Base-by-base conservation (phyloP, 2,888 invertebrate species). In the Sarcophaga caerulescens region DNA sequence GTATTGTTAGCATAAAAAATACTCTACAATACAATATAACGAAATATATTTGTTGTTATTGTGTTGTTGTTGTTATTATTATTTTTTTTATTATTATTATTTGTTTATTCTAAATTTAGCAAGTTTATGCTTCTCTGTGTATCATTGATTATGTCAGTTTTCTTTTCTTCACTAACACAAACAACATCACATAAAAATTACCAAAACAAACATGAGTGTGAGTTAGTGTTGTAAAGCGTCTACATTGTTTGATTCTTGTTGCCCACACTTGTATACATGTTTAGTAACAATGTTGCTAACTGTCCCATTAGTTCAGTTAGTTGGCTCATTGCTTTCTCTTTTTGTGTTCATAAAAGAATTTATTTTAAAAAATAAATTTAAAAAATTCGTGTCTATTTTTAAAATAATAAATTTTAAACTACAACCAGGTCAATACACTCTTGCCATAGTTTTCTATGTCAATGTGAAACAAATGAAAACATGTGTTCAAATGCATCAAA, bases 221-320 rank as follows among this genome's bases (percentile, higher is more conserved):
- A 35, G 35, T 35, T 35, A 35, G 35, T 35, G 35, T 35, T 17
- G 59, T 52, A 52, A 23, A 59, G 25, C 35, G n/a, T 17, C 1
- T 2, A n/a, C 10, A 60, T 47, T 52, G 10, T 47, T 5, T 4
- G 5, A 47, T 21, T 73, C n/a, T 25, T 44, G 44, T 60, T 47
- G 25, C 10, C 19, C 12, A 19, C 2, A 45, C 44, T 80, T 45
- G 3, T 66, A 4, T 66, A 47, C 19, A 0, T 4, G 14, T 19
- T 85, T 87, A 44, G 69, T 3, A 45, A 14, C 1, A 0, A 0
- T 0, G 3, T 6, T 0, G 0, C 1, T 14, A 80, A 25, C 57
- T 85, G 92, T 92, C 92, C 93, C 93, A 93, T 93, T 93, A 93
- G 93, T 93, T 93, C 93, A 93, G 93, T 90, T 93, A 93, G 93